Base-by-base conservation (phyloP, 2,888 invertebrate genomes). In the Lobophora halterata region DNA sequence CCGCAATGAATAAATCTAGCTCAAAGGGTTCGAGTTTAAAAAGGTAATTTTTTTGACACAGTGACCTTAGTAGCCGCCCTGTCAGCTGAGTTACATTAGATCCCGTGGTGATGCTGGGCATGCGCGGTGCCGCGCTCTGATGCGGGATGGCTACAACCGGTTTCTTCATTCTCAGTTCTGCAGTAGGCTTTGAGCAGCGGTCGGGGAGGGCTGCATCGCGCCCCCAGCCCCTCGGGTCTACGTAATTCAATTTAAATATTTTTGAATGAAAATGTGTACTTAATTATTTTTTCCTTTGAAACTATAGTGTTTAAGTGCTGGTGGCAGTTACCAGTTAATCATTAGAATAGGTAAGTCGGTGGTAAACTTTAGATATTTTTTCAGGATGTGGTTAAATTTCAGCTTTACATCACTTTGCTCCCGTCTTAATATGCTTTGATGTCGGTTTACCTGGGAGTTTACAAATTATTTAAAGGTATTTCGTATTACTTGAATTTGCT, bases 41-140 rank as follows among this genome's bases (percentile, higher is more conserved):
- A 26, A 17, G 40, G 12, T 26, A 37, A 42, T 18, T 41, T 44
- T 52, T 52, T 60, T 80, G 79, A 82, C 83, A 85, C 73, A 79
- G 66, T 85, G 78, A 83, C 83, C 83, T 77, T 76, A 78, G 69
- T 70, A 65, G 57, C 64, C 65, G 61, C 51, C 68, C 18, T 66
- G 69, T 76, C 83, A 83, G 83, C 82, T 82, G 82, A 80, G 45
- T 46, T 37, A 3, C 25, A 25, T 2, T n/a, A 13, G 69, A 64
- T 70, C 71, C 65, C 61, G 62, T 65, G 61, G 55, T 47, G 46
- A 39, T 40, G 25, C 43, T 48, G 51, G 80, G 82, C 82, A 62
- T 69, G 85, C 85, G 83, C 57, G 39, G 10, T 44, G n/a, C 26
- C 23, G 18, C 36, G 37, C 34, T 34, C 46, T 64, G 67, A 71